These are phyloP conservation scores for Danio rerio DNA, from an alignment of 2,113 vertebrate species.

Conservation along the genomic window GRCz12tu NC_133178.1:17654001-17654500, in stretches of 20 bases:
- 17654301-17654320: conserved; percentile 51
- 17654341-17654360: conserved; percentile 50
- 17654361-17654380: conserved; percentile 63
- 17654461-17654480: neutral
- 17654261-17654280: conserved; percentile 16
- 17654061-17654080: conserved; percentile 34
- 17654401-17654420: conserved; percentile 62
- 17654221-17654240: neutral
- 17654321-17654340: conserved; percentile 45
- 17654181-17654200: neutral
- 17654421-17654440: conserved; percentile 36
- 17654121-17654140: neutral
- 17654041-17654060: conserved; percentile 62
- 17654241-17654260: neutral
- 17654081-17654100: neutral
- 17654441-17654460: conserved; percentile 3
- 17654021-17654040: conserved; percentile 62
- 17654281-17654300: conserved; percentile 54
- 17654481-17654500: neutral
- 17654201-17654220: neutral
- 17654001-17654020: conserved; percentile 57
- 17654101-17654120: neutral
- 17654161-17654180: neutral
- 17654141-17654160: neutral
- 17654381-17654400: conserved; percentile 55